Conservation (phyloP, 2,113 vertebrate species). For the Crocuta crocuta region DNA sequence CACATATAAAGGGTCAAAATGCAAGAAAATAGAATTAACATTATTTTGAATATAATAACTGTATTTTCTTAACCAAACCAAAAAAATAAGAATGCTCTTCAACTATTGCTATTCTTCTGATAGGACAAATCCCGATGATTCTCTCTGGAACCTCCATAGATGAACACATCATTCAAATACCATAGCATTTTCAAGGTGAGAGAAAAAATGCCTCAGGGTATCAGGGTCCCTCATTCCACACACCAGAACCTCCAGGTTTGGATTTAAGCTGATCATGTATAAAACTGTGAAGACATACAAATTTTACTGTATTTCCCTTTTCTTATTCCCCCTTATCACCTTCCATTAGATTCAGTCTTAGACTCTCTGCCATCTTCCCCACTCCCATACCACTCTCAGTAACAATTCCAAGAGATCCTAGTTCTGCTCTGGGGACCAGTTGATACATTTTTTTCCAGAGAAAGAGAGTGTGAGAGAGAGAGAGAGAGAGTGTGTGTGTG, state of each 20-base stretch:
- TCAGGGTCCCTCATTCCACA: neutral
- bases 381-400: neutral
- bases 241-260: neutral
- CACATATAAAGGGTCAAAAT: neutral
- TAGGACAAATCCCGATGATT: neutral
- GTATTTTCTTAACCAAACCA: neutral
- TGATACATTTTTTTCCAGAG: no score
- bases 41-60: neutral
- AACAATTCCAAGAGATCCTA: neutral
- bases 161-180: neutral
- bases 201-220: neutral
- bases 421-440: neutral
- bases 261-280: neutral
- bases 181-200: slow-evolving; percentile 50
- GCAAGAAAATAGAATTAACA: neutral
- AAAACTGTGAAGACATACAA: neutral
- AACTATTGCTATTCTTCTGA: neutral
- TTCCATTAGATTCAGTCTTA: neutral
- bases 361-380: neutral
- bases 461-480: no score
- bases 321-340: neutral
- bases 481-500: no score
- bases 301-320: neutral
- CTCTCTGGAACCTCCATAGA: neutral
- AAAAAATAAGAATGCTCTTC: neutral